phyloP scores from a whole-genome alignment of 2,113 vertebrate species.

The Sander vitreus region DNA sequence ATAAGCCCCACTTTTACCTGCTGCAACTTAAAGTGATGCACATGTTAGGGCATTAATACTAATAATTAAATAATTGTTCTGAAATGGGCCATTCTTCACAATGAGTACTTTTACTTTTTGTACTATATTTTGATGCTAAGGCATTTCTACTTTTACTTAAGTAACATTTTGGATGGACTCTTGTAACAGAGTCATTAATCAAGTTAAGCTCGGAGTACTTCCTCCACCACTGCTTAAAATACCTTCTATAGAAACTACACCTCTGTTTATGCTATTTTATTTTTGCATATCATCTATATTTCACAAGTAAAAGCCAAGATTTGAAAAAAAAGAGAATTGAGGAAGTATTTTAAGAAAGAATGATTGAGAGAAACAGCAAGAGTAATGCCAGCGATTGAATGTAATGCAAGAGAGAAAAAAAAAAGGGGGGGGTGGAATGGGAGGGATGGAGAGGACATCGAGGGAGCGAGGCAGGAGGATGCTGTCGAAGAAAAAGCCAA shows the following conservation, averaged over 20 bases:
- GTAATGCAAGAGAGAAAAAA: conserved; percentile 24
- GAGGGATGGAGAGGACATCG: conserved; percentile 40
- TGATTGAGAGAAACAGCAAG: conserved; percentile 41
- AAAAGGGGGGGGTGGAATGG: neutral
- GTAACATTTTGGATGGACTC: neutral
- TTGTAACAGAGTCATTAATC: neutral
- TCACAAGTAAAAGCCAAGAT: conserved; percentile 7
- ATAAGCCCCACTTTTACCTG: neutral
- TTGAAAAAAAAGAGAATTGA: neutral
- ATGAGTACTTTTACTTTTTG: neutral
- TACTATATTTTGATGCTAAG: neutral
- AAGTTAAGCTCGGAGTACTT: neutral
- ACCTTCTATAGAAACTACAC: neutral
- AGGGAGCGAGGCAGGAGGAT: conserved; percentile 33
- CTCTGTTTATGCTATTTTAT: neutral
- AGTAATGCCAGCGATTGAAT: conserved; percentile 34
- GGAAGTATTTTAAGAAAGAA: conserved; percentile 24
- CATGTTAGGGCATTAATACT: neutral
- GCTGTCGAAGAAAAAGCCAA: conserved; percentile 14
- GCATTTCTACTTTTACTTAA: neutral
- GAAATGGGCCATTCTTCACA: neutral
- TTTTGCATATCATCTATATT: conserved; percentile 9
- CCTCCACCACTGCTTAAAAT: no score
- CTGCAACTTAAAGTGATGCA: neutral
- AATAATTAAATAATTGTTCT: neutral